Conservation (phyloP, 2,113 vertebrate species). For the Macrotus californicus region DNA sequence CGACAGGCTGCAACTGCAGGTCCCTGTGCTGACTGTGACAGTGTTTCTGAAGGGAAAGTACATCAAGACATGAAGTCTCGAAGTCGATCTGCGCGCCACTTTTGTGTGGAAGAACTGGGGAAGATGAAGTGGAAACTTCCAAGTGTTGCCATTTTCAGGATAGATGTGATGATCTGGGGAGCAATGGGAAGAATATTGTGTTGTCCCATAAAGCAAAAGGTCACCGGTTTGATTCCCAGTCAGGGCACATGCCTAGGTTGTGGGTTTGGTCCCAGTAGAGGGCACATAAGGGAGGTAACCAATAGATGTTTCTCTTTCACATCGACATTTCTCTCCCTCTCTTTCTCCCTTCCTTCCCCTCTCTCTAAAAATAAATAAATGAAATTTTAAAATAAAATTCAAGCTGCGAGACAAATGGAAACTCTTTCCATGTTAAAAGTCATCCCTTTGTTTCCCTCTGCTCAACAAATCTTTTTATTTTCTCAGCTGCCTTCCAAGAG, state of each 20-base stretch:
- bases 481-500: neutral
- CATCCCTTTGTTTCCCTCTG: neutral
- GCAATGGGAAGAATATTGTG: neutral
- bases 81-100: neutral
- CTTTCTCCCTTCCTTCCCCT: too few species aligned
- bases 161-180: neutral
- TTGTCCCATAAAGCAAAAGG: too few species aligned
- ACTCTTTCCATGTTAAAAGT: neutral
- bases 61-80: neutral
- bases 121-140: neutral
- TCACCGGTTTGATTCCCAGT: too few species aligned
- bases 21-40: neutral
- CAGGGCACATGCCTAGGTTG: too few species aligned
- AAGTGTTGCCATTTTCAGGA: neutral
- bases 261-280: too few species aligned
- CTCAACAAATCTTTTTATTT: neutral
- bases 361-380: too few species aligned
- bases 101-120: neutral
- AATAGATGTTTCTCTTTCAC: too few species aligned
- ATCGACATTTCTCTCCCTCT: too few species aligned
- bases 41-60: neutral
- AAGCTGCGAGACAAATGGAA: neutral
- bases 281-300: too few species aligned
- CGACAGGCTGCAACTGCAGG: neutral
- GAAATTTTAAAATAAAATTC: neutral